Base-by-base conservation (phyloP, 2,113 vertebrate genomes). In the Vanacampus margaritifer region DNA sequence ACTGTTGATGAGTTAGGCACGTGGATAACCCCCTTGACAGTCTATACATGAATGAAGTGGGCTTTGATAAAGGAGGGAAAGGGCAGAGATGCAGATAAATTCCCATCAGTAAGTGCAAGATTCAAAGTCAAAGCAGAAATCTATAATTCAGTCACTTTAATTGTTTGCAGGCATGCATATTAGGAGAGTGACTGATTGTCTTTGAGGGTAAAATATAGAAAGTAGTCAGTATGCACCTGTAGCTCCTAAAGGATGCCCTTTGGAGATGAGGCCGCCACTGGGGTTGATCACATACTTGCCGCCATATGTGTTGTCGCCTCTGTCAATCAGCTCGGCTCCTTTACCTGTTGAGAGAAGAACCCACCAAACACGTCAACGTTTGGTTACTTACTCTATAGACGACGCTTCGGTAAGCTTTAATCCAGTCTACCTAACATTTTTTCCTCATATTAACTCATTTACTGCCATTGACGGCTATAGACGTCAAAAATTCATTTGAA, bases 241-340 rank as follows among this genome's bases (percentile, higher is more conserved):
- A 63, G 97, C 97, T 43, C 97, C 97, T 19, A 99, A 90, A 14
- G 97, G 97, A 72, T 99, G 97, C 84, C 97, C 97, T 84, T 98
- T 99, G n/a, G 97, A 95, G 90, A 98, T 94, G 85, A 99, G 91
- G 39, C 97, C 97, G 32, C 97, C 97, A 0, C 97, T 99, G 21
- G 97, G 97, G 87, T 99, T 99, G 78, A 99, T 64, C 43, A 99
- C 96, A 94, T 95, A 97, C 79, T 95, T 96, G 64, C 97, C 97
- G 80, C 96, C 97, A 0, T 99, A 99, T 0, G 96, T 99, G 67
- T 95, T 99, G 89, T 98, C 96, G 76, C 96, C 97, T 87, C 91
- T 92, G 82, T 99, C 97, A 26, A 99, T 93, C 80, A 98, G 86
- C n/a, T 94, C 90, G 74, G 93, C 93, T 0, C 94, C 95, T 92